phyloP scores from a whole-genome alignment of 2,888 invertebrate species.

The Watsonalla binaria region DNA sequence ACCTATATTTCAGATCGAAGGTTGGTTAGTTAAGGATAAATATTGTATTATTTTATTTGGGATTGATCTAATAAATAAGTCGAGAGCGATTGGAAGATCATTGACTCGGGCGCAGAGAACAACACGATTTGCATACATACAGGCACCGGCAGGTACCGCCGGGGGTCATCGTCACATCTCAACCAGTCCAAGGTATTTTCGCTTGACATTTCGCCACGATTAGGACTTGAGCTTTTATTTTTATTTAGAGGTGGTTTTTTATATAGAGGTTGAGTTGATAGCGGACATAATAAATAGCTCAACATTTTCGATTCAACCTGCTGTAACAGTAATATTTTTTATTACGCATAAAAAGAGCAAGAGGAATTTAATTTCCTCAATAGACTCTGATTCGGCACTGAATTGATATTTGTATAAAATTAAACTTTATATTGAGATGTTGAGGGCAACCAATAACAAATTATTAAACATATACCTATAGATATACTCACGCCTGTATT shows the following conservation, averaged over 20 bases:
- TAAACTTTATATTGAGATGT: too few relatives aligned
- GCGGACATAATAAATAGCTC: conserved; percentile 20
- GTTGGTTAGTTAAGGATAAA: too few relatives aligned
- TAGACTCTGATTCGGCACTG: too few relatives aligned
- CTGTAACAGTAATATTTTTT: not conserved
- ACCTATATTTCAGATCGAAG: too few relatives aligned
- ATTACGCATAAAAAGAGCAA: too few relatives aligned
- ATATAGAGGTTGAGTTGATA: conserved; percentile 19
- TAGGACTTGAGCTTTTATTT: conserved; percentile 46
- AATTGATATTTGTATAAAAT: too few relatives aligned
- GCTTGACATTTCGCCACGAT: conserved; percentile 64
- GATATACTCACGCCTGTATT: too few relatives aligned
- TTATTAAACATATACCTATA: too few relatives aligned
- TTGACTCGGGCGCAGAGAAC: conserved; percentile 62
- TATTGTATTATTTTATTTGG: conserved; percentile 13
- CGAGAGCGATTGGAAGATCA: conserved; percentile 51
- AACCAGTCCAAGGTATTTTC: conserved; percentile 59
- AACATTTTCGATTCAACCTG: conserved; percentile 17
- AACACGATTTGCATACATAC: conserved; percentile 72
- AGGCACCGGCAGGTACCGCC: conserved; percentile 64
- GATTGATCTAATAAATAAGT: conserved; percentile 64
- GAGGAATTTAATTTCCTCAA: too few relatives aligned
- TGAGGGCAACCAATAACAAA: too few relatives aligned
- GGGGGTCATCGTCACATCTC: conserved; percentile 69
- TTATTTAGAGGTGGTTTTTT: conserved; percentile 35